Conservation (phyloP, 2,888 invertebrate species). For the Sesia apiformis region DNA sequence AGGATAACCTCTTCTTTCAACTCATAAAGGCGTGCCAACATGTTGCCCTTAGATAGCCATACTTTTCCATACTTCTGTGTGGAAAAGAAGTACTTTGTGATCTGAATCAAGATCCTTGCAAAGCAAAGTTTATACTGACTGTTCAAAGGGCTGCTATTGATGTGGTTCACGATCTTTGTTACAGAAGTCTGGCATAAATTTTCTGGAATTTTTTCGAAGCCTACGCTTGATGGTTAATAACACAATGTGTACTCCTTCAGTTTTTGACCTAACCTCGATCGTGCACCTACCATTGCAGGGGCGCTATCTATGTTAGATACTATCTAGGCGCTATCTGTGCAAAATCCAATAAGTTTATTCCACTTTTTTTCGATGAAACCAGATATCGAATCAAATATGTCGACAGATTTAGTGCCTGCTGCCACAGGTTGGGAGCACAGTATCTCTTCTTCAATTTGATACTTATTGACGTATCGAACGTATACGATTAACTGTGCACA, state of each 20-base stretch:
- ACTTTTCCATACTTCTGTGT: slow-evolving; percentile 12
- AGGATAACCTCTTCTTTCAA: slow-evolving; percentile 3
- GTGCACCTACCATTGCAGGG: slow-evolving; percentile 3
- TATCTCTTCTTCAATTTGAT: slow-evolving; percentile 9
- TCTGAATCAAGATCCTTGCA: slow-evolving; percentile 8
- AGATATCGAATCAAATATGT: slow-evolving; percentile 5
- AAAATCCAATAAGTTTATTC: slow-evolving; percentile 2
- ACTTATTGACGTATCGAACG: background rate
- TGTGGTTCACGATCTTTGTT: slow-evolving; percentile 3
- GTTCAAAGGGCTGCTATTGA: no score
- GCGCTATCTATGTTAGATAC: no score
- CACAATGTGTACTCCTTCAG: slow-evolving; percentile 1
- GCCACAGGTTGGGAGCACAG: slow-evolving; percentile 6
- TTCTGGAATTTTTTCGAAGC: slow-evolving; percentile 2
- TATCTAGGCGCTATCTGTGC: slow-evolving; percentile 5
- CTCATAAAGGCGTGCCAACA: slow-evolving; percentile 10
- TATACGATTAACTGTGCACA: slow-evolving; percentile 1
- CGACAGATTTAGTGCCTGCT: slow-evolving; percentile 10
- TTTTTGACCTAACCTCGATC: slow-evolving; percentile 3
- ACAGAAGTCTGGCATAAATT: background rate
- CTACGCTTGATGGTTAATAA: slow-evolving; percentile 2
- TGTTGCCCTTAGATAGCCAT: slow-evolving; percentile 11
- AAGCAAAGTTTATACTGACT: slow-evolving; percentile 1
- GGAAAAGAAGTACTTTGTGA: slow-evolving; percentile 8
- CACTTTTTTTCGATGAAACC: slow-evolving; percentile 4